Conservation (phyloP, 1,140 invertebrate species). For the Trachymyrmex septentrionalis region DNA sequence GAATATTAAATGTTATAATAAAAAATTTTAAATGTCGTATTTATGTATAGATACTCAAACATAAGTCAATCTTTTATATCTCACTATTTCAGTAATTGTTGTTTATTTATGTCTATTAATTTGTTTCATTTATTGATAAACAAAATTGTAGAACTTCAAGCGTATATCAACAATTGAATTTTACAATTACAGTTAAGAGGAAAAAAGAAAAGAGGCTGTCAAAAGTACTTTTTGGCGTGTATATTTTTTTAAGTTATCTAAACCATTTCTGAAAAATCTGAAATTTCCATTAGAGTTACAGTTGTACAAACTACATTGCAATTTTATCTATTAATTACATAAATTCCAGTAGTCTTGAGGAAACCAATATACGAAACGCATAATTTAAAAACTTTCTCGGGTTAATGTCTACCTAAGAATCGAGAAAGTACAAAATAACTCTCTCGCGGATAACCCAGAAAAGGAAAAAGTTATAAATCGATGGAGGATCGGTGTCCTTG, state of each 20-base stretch:
- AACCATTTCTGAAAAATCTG: neutral
- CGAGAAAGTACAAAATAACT: neutral
- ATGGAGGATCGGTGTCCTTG: constrained; percentile 3
- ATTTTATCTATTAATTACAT: neutral
- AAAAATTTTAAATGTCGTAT: constrained; percentile 43
- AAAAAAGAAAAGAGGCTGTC: neutral
- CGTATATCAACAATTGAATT: neutral
- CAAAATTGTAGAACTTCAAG: neutral
- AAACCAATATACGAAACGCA: neutral
- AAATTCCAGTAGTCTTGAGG: neutral
- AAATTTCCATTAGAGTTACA: neutral
- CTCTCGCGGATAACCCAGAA: neutral
- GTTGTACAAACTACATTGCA: too few species aligned
- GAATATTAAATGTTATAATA: constrained; percentile 21
- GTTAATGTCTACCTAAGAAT: neutral
- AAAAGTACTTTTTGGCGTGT: neutral
- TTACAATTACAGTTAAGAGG: neutral
- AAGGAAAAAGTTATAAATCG: constrained; percentile 5
- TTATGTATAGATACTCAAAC: neutral
- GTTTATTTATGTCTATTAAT: neutral
- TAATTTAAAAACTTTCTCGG: neutral
- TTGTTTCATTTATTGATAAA: constrained; percentile 8
- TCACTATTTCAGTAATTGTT: constrained; percentile 63
- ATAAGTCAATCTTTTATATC: constrained; percentile 25
- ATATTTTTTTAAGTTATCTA: neutral